Conservation (phyloP, 1,140 invertebrate genomes). For the Drosophila mauritiana region DNA sequence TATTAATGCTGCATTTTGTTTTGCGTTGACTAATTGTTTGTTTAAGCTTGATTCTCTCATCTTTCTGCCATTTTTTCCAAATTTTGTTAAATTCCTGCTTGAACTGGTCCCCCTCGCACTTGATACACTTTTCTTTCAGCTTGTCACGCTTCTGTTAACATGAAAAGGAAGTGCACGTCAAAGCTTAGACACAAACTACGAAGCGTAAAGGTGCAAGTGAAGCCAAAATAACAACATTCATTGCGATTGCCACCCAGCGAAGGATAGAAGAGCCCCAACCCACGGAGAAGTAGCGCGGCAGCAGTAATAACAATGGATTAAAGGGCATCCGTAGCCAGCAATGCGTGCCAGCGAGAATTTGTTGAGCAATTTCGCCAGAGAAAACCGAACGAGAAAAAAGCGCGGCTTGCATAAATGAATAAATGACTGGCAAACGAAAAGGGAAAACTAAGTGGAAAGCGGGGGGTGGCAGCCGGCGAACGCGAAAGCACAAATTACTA, state of each 20-base stretch:
- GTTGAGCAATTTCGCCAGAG: constrained; percentile 77
- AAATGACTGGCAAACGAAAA: constrained; percentile 68
- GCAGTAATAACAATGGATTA: constrained; percentile 53
- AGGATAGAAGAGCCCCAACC: constrained; percentile 4
- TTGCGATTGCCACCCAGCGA: constrained; percentile 71
- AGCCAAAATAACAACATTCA: constrained; percentile 80
- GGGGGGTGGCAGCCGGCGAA: constrained; percentile 2
- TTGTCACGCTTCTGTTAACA: constrained; percentile 71
- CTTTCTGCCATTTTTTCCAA: constrained; percentile 3
- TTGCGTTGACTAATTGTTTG: too few species aligned
- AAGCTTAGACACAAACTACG: constrained; percentile 83
- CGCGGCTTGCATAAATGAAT: constrained; percentile 47
- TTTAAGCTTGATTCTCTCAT: not conserved
- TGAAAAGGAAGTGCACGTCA: constrained; percentile 84
- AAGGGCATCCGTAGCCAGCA: constrained; percentile 67
- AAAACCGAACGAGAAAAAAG: constrained; percentile 48
- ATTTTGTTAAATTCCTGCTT: constrained; percentile 1
- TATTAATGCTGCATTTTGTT: too few species aligned
- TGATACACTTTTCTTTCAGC: constrained; percentile 48
- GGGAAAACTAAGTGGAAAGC: constrained; percentile 63
- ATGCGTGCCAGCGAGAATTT: constrained; percentile 82
- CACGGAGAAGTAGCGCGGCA: constrained; percentile 10
- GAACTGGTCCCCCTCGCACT: constrained; percentile 9
- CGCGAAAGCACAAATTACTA: constrained; percentile 72
- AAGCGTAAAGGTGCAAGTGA: constrained; percentile 83